These are phyloP conservation scores for Trissolcus brochymenae DNA, from an alignment of 2,888 invertebrate species.

Conservation along the genomic window DNA sequence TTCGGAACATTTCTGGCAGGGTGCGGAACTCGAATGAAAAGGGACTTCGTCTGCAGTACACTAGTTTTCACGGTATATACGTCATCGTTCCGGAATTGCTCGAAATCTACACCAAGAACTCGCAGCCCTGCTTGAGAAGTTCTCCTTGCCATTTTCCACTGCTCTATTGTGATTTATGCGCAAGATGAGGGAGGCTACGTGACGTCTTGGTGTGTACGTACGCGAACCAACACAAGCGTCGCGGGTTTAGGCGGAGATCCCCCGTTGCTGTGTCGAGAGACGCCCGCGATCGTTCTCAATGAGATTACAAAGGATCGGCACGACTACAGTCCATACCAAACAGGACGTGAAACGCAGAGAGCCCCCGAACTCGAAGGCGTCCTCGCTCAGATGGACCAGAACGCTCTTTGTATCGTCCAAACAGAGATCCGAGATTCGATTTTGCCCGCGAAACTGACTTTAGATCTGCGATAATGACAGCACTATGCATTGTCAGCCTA, in stretches of 20 bases:
- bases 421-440: slow-evolving; percentile 57
- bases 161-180: slow-evolving; percentile 75
- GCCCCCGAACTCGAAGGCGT: slow-evolving; percentile 56
- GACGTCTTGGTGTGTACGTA: slow-evolving; percentile 44
- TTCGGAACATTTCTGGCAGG: slow-evolving; percentile 45
- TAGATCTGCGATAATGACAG: slow-evolving; percentile 53
- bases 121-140: slow-evolving; percentile 71
- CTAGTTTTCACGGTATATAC: slow-evolving; percentile 56
- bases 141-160: slow-evolving; percentile 73
- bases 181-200: slow-evolving; percentile 72
- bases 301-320: slow-evolving; percentile 74
- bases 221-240: slow-evolving; percentile 42
- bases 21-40: slow-evolving; percentile 37
- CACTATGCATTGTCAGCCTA: slow-evolving; percentile 45
- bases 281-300: slow-evolving; percentile 70
- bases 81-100: slow-evolving; percentile 54
- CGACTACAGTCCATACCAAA: slow-evolving; percentile 68
- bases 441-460: slow-evolving; percentile 46
- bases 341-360: slow-evolving; percentile 68
- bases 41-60: slow-evolving; percentile 48
- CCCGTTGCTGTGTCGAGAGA: slow-evolving; percentile 54
- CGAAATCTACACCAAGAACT: slow-evolving; percentile 59
- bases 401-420: slow-evolving; percentile 54
- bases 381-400: slow-evolving; percentile 50
- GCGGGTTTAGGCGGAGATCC: slow-evolving; percentile 66